Conservation (phyloP, 2,888 invertebrate species). For the Harmothoe impar region DNA sequence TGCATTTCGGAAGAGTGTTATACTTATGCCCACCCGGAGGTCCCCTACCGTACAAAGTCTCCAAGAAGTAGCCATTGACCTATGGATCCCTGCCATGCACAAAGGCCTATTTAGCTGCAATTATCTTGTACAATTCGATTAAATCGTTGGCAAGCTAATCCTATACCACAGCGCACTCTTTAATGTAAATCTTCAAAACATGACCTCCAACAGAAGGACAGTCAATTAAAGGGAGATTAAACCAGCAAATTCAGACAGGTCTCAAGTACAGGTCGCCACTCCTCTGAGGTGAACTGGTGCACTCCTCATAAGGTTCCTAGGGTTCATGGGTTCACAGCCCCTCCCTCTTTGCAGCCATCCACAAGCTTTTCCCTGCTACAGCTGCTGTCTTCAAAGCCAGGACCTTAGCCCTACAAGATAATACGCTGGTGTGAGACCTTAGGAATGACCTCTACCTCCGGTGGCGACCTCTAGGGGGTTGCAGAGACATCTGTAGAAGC, state of each 20-base stretch:
- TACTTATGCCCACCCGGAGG: too few relatives aligned
- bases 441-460: slow-evolving; percentile 1
- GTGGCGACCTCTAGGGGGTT: neutral
- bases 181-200: slow-evolving; percentile 7
- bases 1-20: too few relatives aligned
- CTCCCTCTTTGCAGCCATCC: neutral
- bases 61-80: too few relatives aligned
- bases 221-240: slow-evolving; percentile 1
- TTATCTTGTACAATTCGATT: too few relatives aligned
- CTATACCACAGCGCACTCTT: neutral
- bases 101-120: too few relatives aligned
- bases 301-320: neutral
- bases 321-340: slow-evolving; percentile 5
- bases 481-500: neutral
- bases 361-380: neutral
- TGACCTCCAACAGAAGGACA: neutral
- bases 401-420: slow-evolving; percentile 26
- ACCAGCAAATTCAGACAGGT: slow-evolving; percentile 5
- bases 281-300: neutral
- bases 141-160: too few relatives aligned
- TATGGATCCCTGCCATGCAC: too few relatives aligned
- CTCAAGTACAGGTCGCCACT: neutral
- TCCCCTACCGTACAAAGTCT: too few relatives aligned
- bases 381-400: neutral
- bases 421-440: slow-evolving; percentile 35